Conservation (phyloP, 2,797 vertebrate genomes). For the Scolopax bukidnonensis region DNA sequence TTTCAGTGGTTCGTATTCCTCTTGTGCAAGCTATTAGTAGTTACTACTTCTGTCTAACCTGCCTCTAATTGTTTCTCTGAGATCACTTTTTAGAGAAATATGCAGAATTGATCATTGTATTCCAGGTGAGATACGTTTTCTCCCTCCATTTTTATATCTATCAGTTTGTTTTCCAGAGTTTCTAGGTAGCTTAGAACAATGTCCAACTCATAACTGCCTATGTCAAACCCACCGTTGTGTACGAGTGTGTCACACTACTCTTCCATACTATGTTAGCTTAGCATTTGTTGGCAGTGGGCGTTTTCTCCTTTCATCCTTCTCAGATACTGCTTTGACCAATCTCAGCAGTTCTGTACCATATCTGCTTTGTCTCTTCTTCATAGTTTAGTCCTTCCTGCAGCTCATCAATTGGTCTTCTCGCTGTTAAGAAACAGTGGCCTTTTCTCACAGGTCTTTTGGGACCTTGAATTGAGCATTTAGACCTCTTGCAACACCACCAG, state of each 20-base stretch:
- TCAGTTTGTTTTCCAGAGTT: background rate
- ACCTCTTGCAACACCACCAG: background rate
- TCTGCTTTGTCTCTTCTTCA: background rate
- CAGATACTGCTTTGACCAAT: background rate
- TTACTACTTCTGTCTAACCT: background rate
- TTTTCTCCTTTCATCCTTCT: background rate
- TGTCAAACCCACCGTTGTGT: fast-evolving
- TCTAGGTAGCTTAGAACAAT: background rate
- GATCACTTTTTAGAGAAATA: background rate
- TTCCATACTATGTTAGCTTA: background rate
- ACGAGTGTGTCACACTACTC: background rate
- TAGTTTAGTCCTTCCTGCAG: background rate
- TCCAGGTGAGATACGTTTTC: background rate
- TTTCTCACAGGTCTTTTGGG: background rate
- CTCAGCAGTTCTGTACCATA: background rate
- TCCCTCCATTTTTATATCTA: background rate
- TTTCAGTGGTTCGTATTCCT: background rate
- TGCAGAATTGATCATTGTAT: background rate
- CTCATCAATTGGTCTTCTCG: background rate
- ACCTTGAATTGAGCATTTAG: background rate
- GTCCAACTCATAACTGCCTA: background rate
- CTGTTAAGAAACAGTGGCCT: background rate
- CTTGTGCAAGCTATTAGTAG: background rate
- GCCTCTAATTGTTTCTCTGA: background rate
- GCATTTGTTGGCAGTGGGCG: background rate